Conservation (phyloP, 2,888 invertebrate genomes). For the Calameuta filiformis region DNA sequence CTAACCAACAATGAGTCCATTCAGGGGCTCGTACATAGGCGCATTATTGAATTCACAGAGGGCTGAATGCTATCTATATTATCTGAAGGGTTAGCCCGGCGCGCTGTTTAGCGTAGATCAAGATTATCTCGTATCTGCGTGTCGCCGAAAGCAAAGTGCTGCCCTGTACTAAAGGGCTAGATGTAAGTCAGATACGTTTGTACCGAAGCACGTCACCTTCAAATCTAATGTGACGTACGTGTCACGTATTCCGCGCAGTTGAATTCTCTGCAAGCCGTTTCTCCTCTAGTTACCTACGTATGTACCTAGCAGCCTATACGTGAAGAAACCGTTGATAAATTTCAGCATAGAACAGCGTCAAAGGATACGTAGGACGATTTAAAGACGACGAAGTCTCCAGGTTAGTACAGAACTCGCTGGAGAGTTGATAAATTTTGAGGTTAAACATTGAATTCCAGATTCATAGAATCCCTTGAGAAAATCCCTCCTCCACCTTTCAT, state of each 20-base stretch:
- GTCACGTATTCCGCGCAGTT: slow-evolving; percentile 50
- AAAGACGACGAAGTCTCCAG: not conserved
- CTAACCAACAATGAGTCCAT: slow-evolving; percentile 53
- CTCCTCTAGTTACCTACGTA: not conserved
- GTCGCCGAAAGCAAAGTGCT: slow-evolving; percentile 62
- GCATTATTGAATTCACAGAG: slow-evolving; percentile 58
- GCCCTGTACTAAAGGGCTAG: slow-evolving; percentile 41
- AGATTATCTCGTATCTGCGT: slow-evolving; percentile 61
- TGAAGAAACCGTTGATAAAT: not conserved
- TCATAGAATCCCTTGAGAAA: not conserved
- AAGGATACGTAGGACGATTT: not conserved
- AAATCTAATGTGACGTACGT: slow-evolving; percentile 65
- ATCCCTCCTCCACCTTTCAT: not conserved
- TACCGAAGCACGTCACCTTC: slow-evolving; percentile 49
- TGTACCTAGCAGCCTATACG: not conserved
- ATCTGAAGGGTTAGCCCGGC: slow-evolving; percentile 55
- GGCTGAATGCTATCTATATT: slow-evolving; percentile 64
- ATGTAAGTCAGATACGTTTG: slow-evolving; percentile 50
- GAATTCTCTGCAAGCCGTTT: not conserved
- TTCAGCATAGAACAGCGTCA: not conserved
- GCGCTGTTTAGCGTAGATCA: slow-evolving; percentile 62
- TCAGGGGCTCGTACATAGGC: slow-evolving; percentile 48
- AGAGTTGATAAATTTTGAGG: not conserved
- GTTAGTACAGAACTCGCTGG: not conserved
- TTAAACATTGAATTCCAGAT: not conserved